These are phyloP conservation scores for Homalodisca vitripennis DNA, from an alignment of 1,140 invertebrate species.

Conservation along the genomic window DNA sequence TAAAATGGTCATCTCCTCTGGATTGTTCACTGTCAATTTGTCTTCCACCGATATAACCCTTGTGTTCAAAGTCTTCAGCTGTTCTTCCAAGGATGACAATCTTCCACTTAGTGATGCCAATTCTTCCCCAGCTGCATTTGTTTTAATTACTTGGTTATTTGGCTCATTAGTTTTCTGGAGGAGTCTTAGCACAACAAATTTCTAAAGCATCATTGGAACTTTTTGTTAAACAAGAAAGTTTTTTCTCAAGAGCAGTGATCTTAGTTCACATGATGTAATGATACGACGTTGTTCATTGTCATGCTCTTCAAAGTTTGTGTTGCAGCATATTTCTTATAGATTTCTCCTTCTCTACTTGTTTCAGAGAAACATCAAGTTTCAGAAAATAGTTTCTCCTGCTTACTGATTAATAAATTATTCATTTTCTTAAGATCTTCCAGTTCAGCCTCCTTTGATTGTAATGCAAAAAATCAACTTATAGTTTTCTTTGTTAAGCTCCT, in stretches of 20 bases:
- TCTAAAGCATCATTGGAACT: not conserved
- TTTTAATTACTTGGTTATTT: too few relatives aligned
- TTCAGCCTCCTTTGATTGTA: not conserved
- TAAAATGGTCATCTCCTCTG: too few relatives aligned
- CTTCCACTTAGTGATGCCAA: too few relatives aligned
- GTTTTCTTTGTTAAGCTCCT: not conserved
- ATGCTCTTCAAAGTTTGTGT: not conserved
- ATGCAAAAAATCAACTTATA: not conserved
- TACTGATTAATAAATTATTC: not conserved
- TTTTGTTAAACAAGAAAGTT: not conserved
- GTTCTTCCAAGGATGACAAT: too few relatives aligned
- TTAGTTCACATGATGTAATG: not conserved
- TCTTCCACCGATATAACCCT: too few relatives aligned
- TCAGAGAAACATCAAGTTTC: not conserved
- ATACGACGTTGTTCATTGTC: not conserved
- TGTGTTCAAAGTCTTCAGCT: too few relatives aligned
- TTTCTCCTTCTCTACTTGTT: not conserved
- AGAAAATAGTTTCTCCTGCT: not conserved
- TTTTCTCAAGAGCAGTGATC: not conserved
- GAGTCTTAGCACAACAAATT: not conserved
- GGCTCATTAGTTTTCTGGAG: too few relatives aligned
- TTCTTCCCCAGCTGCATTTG: too few relatives aligned
- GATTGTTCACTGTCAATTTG: too few relatives aligned
- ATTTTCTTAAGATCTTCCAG: not conserved
- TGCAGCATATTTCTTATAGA: not conserved